Base-by-base conservation (phyloP, 2,113 vertebrate species). In the Cercopithecus mona region DNA sequence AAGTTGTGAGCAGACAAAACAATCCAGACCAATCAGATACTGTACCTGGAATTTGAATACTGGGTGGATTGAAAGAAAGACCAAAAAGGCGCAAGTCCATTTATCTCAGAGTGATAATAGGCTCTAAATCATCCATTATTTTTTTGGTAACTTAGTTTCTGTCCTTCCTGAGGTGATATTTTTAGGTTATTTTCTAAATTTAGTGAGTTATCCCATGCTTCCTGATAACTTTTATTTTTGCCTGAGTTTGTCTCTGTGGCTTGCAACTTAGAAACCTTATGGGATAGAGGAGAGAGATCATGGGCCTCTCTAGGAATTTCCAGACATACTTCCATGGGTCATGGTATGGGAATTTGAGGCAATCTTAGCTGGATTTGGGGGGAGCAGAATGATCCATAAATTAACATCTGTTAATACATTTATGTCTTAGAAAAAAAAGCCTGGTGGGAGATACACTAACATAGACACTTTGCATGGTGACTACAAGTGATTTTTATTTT, bases 261-360 rank as follows among this genome's bases (percentile, higher is more conserved):
- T 93, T 75, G 43, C 57, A 96, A 52, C 32, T 96, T 83, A 68
- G n/a, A 91, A 89, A 90, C 2, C 48, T 72, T 76, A 27, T 86
- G 57, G 57, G 80, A 80, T 57, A 55, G 6, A 93, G 25, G 35
- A 66, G 2, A 20, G 20, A 64, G 6, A 81, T 9, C 48, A 38
- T 59, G 16, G 52, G 32, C 6, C 59, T 81, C 32, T 83, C 48
- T 61, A 43, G 2, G 30, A 89, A 79, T 75, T 78, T 95, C 95
- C 59, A 92, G 61, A 89, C 59, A 76, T 13, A 72, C 6, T n/a
- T 84, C 45, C 35, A 27, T 27, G 50, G 10, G 40, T 50, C n/a
- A 23, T 27, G 35, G 23, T 32, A 72, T 66, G 75, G 25, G 38
- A 86, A 78, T 45, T 25, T 59, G 66, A 83, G 23, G 6, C 20